Evolutionary conservation across 2,113 vertebrate species (phyloP).

Genomic region (Lathamus discolor): DNA sequence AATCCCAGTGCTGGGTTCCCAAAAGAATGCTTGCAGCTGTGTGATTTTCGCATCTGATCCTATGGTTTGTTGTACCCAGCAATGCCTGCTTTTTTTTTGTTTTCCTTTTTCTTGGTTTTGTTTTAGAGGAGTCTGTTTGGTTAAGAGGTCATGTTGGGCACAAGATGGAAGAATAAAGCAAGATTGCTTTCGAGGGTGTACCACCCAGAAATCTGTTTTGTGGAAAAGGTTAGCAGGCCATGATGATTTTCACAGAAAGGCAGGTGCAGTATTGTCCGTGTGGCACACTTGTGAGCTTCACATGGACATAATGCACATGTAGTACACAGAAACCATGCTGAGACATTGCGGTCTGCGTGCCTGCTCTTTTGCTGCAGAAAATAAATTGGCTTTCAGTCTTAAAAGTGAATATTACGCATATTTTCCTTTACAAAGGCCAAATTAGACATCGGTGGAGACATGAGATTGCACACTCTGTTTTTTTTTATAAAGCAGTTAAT

Average conservation of each 20-base stretch:
- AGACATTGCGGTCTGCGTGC: slow-evolving; percentile 31
- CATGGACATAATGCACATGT: slow-evolving; percentile 59
- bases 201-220: slow-evolving; percentile 66
- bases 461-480: not conserved
- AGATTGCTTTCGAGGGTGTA: slow-evolving; percentile 59
- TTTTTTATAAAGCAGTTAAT: not conserved
- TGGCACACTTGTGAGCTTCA: slow-evolving; percentile 75
- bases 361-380: slow-evolving; percentile 48
- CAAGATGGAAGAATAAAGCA: slow-evolving; percentile 64
- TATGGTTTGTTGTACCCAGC: slow-evolving; percentile 66
- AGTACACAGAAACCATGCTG: slow-evolving; percentile 64
- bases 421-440: slow-evolving; percentile 13
- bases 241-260: slow-evolving; percentile 63
- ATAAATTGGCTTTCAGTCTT: slow-evolving; percentile 11
- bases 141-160: slow-evolving; percentile 64
- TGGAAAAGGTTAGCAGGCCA: slow-evolving; percentile 41
- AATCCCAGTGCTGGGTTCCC: slow-evolving; percentile 88
- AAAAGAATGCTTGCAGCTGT: slow-evolving; percentile 95
- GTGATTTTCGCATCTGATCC: slow-evolving; percentile 79
- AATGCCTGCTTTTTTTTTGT: not conserved
- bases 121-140: slow-evolving; percentile 53
- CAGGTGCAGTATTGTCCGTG: slow-evolving; percentile 69
- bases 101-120: accelerated
- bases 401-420: not conserved
- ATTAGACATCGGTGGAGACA: not conserved